These are phyloP conservation scores for Euleptes europaea DNA, from an alignment of 2,113 vertebrate genomes.

Conservation along the genomic window DNA sequence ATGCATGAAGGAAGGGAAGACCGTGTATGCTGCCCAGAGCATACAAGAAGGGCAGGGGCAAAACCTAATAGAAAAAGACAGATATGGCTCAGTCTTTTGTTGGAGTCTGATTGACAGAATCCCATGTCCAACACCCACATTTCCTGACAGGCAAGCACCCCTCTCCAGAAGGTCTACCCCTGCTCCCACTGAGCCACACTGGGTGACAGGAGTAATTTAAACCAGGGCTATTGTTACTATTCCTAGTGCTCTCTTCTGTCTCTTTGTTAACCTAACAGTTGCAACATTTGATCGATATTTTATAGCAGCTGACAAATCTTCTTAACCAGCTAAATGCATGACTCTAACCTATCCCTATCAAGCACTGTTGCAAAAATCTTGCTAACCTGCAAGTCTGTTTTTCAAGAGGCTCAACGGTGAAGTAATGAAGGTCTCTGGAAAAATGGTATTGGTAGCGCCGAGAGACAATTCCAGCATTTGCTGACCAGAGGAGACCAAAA, in stretches of 20 bases:
- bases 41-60: too few relatives aligned
- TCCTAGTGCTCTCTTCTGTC: background rate
- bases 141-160: background rate
- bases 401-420: conserved; percentile 63
- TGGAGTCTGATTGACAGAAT: background rate
- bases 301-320: background rate
- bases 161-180: background rate
- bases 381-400: conserved; percentile 73
- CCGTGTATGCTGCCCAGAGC: too few relatives aligned
- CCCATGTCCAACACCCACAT: background rate
- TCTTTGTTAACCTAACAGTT: background rate
- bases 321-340: background rate
- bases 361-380: fast-evolving
- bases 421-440: conserved; percentile 71
- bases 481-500: conserved; percentile 74
- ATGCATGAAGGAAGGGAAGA: too few relatives aligned
- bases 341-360: background rate
- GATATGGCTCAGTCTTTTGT: too few relatives aligned
- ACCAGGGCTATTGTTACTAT: background rate
- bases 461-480: conserved; percentile 56
- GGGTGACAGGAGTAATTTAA: background rate
- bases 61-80: too few relatives aligned
- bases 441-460: conserved; percentile 67
- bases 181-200: background rate
- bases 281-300: background rate